A percentile compares a stretch with the other conserved stretches of the same genome.
These are phyloP conservation scores for Helicoverpa armigera DNA, from an alignment of 1,140 invertebrate species.

Conservation along the genomic window DNA sequence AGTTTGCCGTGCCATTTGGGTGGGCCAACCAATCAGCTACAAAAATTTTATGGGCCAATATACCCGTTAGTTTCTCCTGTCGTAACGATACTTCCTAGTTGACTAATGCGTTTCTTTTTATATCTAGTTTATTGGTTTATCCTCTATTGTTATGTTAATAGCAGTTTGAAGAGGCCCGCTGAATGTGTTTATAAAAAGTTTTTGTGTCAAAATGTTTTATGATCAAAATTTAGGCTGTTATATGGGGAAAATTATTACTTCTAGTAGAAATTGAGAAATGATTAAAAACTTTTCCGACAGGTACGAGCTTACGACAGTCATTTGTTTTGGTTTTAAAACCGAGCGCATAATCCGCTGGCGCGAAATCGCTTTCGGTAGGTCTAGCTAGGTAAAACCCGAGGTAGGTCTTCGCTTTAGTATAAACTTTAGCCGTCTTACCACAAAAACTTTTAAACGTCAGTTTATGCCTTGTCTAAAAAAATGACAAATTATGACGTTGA, in stretches of 20 bases:
- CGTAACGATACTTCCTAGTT: constrained; percentile 15
- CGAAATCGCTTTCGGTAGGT: too few relatives aligned
- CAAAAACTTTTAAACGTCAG: too few relatives aligned
- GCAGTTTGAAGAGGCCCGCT: background rate
- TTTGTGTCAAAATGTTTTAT: background rate
- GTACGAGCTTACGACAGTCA: too few relatives aligned
- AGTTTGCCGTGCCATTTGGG: constrained; percentile 38
- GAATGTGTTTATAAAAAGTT: background rate
- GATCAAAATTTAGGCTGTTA: background rate
- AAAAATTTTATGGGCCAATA: constrained; percentile 39
- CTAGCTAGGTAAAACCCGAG: too few relatives aligned
- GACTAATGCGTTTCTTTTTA: constrained; percentile 37
- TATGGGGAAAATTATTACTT: background rate
- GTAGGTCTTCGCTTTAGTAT: too few relatives aligned
- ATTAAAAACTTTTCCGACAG: too few relatives aligned
- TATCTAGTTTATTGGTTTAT: constrained; percentile 31
- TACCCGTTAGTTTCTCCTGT: constrained; percentile 18
- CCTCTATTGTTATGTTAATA: constrained; percentile 25
- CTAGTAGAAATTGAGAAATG: too few relatives aligned
- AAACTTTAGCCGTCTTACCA: too few relatives aligned
- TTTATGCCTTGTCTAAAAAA: too few relatives aligned
- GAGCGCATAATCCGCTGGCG: too few relatives aligned
- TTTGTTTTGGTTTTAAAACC: too few relatives aligned
- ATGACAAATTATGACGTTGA: too few relatives aligned
- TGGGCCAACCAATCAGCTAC: constrained; percentile 19